These are phyloP conservation scores for Achroia grisella DNA, from an alignment of 1,140 invertebrate genomes.

Conservation along the genomic window DNA sequence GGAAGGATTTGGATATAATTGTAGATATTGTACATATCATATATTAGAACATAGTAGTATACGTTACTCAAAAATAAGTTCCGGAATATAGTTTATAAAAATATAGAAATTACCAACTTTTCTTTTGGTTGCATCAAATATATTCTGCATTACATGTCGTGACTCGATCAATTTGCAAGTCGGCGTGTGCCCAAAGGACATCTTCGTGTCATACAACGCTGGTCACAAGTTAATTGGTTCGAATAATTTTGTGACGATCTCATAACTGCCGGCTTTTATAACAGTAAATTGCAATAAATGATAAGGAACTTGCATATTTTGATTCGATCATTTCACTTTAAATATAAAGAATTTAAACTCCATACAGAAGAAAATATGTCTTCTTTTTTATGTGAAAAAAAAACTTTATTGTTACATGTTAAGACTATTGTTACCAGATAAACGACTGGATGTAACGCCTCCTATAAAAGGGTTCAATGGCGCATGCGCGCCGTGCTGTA, in stretches of 20 bases:
- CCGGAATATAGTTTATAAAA: too few species aligned
- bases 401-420: neutral
- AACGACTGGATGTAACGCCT: conserved; percentile 29
- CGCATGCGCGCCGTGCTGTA: conserved; percentile 12
- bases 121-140: too few species aligned
- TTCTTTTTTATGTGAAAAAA: neutral
- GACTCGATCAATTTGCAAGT: conserved; percentile 21
- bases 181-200: conserved; percentile 36
- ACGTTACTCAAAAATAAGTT: too few species aligned
- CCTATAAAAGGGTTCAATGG: conserved; percentile 24
- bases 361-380: too few species aligned
- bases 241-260: conserved; percentile 35
- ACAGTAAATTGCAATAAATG: conserved; percentile 35
- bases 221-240: conserved; percentile 36
- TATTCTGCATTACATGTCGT: neutral
- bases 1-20: too few species aligned
- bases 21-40: too few species aligned
- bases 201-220: conserved; percentile 32
- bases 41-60: too few species aligned
- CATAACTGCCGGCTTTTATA: conserved; percentile 37
- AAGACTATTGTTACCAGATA: conserved; percentile 13
- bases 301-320: conserved; percentile 2
- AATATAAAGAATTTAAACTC: too few species aligned
- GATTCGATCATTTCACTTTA: neutral
- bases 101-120: too few species aligned